Base-by-base conservation (phyloP, 92 coral and sea anemone genomes). In the Paramuricea clavata region DNA sequence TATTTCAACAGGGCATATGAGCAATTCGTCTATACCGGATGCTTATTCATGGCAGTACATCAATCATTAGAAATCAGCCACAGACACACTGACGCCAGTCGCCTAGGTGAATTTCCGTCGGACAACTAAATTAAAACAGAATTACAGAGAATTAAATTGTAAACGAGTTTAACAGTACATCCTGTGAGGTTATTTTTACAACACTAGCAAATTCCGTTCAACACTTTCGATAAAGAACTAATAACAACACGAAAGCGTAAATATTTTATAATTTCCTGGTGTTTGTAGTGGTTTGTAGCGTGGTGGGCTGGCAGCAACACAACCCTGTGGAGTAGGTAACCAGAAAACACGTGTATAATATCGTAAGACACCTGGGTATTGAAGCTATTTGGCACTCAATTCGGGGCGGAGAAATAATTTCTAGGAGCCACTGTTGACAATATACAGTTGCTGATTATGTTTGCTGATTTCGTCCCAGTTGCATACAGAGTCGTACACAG, bases 1-100 rank as follows among this genome's bases (percentile, higher is more conserved):
- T 28, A 65, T 65, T 26, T 65, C 36, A 65, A 28, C 39, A 65
- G n/a, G 22, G 5, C 72, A 65, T 33, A 31, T 28, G 41, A 19
- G 25, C 27, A 54, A 19, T 21, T 21, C 65, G 84, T 79, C 82
- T 76, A 13, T 5, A 54, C 84, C 84, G 84, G 84, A 79, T 79
- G 68, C 73, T 8, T 36, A 59, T 25, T 79, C 39, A 61, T 39
- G 11, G 52, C 44, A 12, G 54, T 61, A 39, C 44, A 60, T 79
- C 84, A 79, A 79, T 79, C 84, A 79, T 59, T 79, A 79, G n/a
- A 61, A 50, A 19, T 30, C 4, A 27, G 32, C 72, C 27, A 41
- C 72, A 79, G 84, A 79, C 84, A 79, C 47, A 42, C 21, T 9
- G 84, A 31, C 84, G 84, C 84, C 84, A 79, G 22, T 59, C 72